These are phyloP conservation scores for Alviniconcha strummeri DNA, from an alignment of 2,888 invertebrate species.

Conservation along the genomic window DNA sequence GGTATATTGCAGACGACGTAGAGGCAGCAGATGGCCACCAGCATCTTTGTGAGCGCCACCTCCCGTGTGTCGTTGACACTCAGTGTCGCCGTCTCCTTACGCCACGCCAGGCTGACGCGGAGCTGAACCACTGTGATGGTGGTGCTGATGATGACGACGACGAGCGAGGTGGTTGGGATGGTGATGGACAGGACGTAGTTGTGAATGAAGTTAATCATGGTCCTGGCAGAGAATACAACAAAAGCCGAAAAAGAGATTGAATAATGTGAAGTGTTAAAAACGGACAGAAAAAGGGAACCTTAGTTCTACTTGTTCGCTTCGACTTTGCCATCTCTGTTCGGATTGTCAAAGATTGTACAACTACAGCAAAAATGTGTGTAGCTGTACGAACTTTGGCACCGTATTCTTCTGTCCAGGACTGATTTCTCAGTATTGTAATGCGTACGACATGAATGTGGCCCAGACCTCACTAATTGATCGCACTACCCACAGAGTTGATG, in stretches of 20 bases:
- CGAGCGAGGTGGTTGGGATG: background rate
- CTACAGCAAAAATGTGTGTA: too few species aligned
- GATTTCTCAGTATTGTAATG: too few species aligned
- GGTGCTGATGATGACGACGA: background rate
- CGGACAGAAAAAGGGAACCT: background rate
- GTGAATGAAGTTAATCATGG: constrained; percentile 7
- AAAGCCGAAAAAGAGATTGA: constrained; percentile 9
- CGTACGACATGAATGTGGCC: too few species aligned
- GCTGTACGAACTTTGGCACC: too few species aligned
- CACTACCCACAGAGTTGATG: too few species aligned
- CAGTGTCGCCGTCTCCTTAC: background rate
- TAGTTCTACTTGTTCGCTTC: too few species aligned
- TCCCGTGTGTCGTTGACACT: background rate
- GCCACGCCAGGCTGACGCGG: background rate
- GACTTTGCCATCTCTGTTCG: too few species aligned
- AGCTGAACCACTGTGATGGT: background rate
- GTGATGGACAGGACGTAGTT: background rate
- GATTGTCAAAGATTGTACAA: too few species aligned
- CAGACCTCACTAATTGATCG: too few species aligned
- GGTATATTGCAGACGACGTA: background rate
- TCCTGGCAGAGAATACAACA: constrained; percentile 2
- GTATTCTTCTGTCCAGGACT: too few species aligned
- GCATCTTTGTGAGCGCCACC: background rate
- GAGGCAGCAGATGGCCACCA: background rate
- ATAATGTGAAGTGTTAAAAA: background rate